Percentiles rank a stretch among this genome's conserved stretches.
These are phyloP conservation scores for Rhagonycha lutea DNA, from an alignment of 2,888 invertebrate species.

Conservation along the genomic window DNA sequence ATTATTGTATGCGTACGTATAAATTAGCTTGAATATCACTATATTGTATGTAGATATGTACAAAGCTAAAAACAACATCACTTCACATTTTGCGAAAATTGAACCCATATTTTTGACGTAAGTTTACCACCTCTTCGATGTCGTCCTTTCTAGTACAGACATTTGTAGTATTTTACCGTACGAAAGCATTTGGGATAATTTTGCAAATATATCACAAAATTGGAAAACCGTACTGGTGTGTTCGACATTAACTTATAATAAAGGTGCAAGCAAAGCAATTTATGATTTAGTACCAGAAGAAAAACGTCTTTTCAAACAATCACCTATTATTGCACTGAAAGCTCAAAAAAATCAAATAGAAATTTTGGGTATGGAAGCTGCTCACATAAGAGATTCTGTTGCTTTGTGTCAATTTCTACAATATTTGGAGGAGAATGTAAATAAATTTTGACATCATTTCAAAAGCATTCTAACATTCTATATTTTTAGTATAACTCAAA, in stretches of 20 bases:
- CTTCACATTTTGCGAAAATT: conserved; percentile 56
- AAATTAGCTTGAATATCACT: conserved; percentile 67
- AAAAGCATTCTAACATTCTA: no score
- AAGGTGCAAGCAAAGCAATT: conserved; percentile 74
- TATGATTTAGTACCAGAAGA: conserved; percentile 62
- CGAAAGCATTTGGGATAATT: conserved; percentile 70
- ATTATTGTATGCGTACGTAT: conserved; percentile 75
- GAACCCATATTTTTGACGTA: conserved; percentile 65
- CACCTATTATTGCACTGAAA: conserved; percentile 84
- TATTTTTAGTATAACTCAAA: conserved; percentile 42
- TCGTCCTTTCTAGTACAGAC: background rate
- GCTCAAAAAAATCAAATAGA: conserved; percentile 85
- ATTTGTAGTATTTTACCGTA: conserved; percentile 69
- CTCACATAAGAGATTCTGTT: conserved; percentile 86
- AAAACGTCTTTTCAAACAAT: conserved; percentile 65
- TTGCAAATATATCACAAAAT: conserved; percentile 66
- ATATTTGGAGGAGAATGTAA: conserved; percentile 69
- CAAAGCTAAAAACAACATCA: conserved; percentile 59
- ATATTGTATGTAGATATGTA: conserved; percentile 71
- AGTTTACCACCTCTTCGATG: conserved; percentile 54
- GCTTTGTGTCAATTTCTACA: conserved; percentile 86
- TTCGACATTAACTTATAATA: conserved; percentile 68
- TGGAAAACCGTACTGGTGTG: conserved; percentile 73
- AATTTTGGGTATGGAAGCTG: conserved; percentile 77
- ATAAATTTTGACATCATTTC: conserved; percentile 39